Percentiles rank a stretch among this genome's conserved stretches.
Evolutionary conservation across 2,888 invertebrate genomes (phyloP).

Genomic region (Rhagium mordax): DNA sequence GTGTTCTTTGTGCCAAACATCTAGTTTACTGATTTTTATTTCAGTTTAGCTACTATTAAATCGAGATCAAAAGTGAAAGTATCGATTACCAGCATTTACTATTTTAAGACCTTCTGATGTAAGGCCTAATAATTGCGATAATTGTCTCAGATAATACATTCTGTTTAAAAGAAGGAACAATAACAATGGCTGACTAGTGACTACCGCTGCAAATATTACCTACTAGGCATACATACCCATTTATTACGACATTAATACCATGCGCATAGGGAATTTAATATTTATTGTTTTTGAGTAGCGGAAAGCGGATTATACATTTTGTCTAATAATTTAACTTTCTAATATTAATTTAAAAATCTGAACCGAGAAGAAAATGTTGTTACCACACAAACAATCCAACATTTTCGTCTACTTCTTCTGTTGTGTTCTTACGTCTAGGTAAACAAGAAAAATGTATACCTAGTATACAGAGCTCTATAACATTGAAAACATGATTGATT

Average conservation of each 20-base stretch:
- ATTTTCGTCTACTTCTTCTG: no score
- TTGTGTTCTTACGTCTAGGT: no score
- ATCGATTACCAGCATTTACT: slow-evolving; percentile 14
- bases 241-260: neutral
- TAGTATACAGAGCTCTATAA: no score
- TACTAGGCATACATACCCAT: neutral
- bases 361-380: neutral
- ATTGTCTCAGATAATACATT: slow-evolving; percentile 10
- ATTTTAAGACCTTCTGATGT: slow-evolving; percentile 13
- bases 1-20: slow-evolving; percentile 17
- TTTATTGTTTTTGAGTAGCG: neutral
- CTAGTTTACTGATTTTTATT: slow-evolving; percentile 7
- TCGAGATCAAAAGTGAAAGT: slow-evolving; percentile 30
- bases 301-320: neutral
- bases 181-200: slow-evolving; percentile 7
- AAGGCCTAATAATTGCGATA: slow-evolving; percentile 3
- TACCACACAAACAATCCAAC: no score
- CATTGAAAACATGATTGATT: no score
- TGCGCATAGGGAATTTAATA: neutral
- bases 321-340: no score
- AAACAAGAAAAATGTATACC: no score
- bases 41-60: slow-evolving; percentile 3
- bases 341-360: no score
- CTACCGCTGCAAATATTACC: neutral
- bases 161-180: neutral